These are phyloP conservation scores for Hyppa rectilinea DNA, from an alignment of 2,888 invertebrate species.

Conservation along the genomic window DNA sequence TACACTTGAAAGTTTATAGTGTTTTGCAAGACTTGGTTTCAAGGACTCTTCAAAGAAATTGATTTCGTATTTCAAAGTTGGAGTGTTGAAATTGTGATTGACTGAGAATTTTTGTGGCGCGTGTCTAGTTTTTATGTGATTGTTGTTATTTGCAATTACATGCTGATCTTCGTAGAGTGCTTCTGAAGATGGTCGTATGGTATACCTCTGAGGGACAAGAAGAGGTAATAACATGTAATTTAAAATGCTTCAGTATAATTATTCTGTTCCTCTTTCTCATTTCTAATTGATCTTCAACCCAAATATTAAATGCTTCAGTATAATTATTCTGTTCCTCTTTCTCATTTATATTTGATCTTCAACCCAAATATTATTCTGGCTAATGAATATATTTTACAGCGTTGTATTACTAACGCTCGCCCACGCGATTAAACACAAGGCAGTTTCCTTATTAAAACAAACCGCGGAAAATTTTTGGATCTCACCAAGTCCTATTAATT, in stretches of 20 bases:
- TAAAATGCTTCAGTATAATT: too few relatives aligned
- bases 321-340: background rate
- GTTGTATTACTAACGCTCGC: constrained; percentile 19
- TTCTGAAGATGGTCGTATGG: constrained; percentile 67
- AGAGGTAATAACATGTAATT: too few relatives aligned
- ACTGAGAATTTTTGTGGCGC: constrained; percentile 5
- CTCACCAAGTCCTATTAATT: constrained; percentile 30
- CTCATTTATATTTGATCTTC: constrained; percentile 5
- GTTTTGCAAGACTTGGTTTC: constrained; percentile 16
- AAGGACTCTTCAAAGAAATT: constrained; percentile 47
- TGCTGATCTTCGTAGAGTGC: constrained; percentile 28
- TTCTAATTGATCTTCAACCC: too few relatives aligned
- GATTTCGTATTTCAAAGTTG: constrained; percentile 44
- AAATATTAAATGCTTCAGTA: too few relatives aligned
- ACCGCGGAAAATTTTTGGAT: constrained; percentile 50
- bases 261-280: too few relatives aligned
- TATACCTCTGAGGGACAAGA: constrained; percentile 61
- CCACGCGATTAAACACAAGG: constrained; percentile 6
- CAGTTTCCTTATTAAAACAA: constrained; percentile 43
- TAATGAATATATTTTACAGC: constrained; percentile 26
- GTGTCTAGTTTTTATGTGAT: constrained; percentile 34
- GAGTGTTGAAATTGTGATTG: constrained; percentile 36
- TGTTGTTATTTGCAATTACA: constrained; percentile 19
- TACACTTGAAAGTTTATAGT: constrained; percentile 1
- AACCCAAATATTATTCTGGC: constrained; percentile 13